A percentile compares a stretch with the other conserved stretches of the same genome.
phyloP scores from a whole-genome alignment of 2,797 vertebrate genomes.

The Tapirus indicus region DNA sequence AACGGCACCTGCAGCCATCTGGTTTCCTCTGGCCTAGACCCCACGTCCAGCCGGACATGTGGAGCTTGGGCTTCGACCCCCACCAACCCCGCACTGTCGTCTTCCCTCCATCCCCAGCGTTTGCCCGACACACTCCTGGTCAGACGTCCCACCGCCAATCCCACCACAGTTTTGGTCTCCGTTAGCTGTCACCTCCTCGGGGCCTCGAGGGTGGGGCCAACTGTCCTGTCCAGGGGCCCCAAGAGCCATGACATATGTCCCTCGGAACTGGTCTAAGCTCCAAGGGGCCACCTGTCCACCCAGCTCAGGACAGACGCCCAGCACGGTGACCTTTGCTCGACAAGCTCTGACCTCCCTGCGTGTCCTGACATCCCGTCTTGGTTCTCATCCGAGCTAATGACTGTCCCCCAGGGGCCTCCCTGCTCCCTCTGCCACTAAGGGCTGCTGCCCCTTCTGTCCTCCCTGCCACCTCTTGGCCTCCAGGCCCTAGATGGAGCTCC shows the following conservation, averaged over 20 bases:
- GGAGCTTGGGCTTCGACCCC: neutral
- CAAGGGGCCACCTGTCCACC: neutral
- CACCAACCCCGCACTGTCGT: fast-evolving
- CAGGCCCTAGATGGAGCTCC: neutral
- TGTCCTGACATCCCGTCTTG: neutral
- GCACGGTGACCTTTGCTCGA: no score
- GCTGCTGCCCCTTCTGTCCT: neutral
- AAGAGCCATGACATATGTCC: neutral
- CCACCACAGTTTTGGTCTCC: neutral
- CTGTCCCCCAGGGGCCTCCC: no score
- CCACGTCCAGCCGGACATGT: neutral
- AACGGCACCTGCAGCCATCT: fast-evolving
- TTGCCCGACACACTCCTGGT: fast-evolving
- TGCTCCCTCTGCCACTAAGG: neutral
- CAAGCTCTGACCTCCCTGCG: fast-evolving
- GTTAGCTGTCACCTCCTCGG: no score
- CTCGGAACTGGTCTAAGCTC: neutral
- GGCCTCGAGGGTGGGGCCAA: no score
- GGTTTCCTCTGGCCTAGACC: fast-evolving
- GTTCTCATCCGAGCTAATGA: neutral
- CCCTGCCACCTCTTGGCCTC: neutral
- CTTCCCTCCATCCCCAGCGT: neutral
- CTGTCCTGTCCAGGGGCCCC: neutral
- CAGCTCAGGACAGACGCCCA: fast-evolving
- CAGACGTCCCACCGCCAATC: fast-evolving